Percentiles rank a stretch among this genome's conserved stretches.
Conservation (phyloP, 2,888 invertebrate genomes). For the Lacanobia wlatinum region DNA sequence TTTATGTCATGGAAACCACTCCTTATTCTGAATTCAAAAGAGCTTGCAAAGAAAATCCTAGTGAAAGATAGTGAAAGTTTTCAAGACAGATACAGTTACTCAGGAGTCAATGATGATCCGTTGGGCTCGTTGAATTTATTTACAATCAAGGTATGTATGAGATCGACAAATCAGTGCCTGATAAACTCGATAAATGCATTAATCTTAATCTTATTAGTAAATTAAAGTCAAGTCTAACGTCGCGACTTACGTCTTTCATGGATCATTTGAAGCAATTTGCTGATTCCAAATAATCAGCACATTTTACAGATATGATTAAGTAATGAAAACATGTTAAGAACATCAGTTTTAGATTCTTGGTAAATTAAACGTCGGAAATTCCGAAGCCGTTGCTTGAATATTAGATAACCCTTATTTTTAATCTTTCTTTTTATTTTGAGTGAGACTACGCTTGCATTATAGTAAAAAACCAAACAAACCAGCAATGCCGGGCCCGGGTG, state of each 20-base stretch:
- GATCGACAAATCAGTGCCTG: not conserved
- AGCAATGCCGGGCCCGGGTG: too few species aligned
- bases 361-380: too few species aligned
- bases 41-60: conserved; percentile 76
- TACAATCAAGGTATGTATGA: conserved; percentile 75
- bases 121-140: conserved; percentile 83
- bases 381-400: too few species aligned
- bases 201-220: conserved; percentile 11
- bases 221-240: conserved; percentile 6
- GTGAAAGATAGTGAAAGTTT: conserved; percentile 79
- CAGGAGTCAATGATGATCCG: conserved; percentile 74
- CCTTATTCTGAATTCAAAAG: conserved; percentile 79
- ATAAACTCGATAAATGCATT: not conserved
- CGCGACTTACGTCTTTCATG: not conserved
- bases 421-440: too few species aligned
- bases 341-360: too few species aligned
- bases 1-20: conserved; percentile 78
- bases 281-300: not conserved
- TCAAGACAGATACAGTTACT: conserved; percentile 75
- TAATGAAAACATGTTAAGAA: too few species aligned
- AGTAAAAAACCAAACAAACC: too few species aligned
- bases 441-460: too few species aligned
- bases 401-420: too few species aligned
- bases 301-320: too few species aligned
- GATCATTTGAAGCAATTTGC: not conserved